phyloP scores from a whole-genome alignment of 2,797 vertebrate genomes.

The Craterocephalus amniculus region DNA sequence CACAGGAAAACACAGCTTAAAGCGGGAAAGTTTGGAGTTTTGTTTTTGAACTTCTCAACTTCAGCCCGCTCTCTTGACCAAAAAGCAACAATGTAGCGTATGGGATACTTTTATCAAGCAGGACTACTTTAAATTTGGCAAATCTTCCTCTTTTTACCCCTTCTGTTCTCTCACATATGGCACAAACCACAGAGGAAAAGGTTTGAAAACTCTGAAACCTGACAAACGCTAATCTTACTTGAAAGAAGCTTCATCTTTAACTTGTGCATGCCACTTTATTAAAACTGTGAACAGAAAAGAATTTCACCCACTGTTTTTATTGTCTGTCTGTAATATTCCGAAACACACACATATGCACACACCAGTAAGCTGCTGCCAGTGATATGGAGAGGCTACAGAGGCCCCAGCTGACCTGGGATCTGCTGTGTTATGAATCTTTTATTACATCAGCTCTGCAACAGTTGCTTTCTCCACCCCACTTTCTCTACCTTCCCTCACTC shows the following conservation, averaged over 20 bases:
- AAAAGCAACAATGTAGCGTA: not conserved
- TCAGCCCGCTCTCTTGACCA: too few species aligned
- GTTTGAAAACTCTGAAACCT: not conserved
- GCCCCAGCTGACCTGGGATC: constrained; percentile 70
- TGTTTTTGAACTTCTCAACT: too few species aligned
- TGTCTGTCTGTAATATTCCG: constrained; percentile 15
- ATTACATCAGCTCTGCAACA: constrained; percentile 71
- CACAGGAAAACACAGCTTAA: too few species aligned
- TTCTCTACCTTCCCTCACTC: not conserved
- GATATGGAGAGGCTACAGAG: constrained; percentile 59
- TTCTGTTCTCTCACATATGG: not conserved
- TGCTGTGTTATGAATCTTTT: constrained; percentile 75
- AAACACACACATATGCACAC: constrained; percentile 16
- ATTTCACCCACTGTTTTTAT: not conserved
- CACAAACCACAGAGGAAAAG: not conserved
- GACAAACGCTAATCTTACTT: not conserved
- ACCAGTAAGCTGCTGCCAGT: constrained; percentile 47
- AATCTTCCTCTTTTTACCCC: not conserved
- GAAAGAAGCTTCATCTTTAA: not conserved
- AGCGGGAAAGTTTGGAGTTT: too few species aligned
- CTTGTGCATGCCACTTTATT: not conserved
- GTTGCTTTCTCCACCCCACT: constrained; percentile 27
- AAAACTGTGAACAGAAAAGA: not conserved
- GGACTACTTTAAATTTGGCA: too few species aligned
- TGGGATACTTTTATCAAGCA: not conserved